A percentile compares a stretch with the other conserved stretches of the same genome.
These are phyloP conservation scores for Lymantria dispar DNA, from an alignment of 2,888 invertebrate species.

Conservation along the genomic window DNA sequence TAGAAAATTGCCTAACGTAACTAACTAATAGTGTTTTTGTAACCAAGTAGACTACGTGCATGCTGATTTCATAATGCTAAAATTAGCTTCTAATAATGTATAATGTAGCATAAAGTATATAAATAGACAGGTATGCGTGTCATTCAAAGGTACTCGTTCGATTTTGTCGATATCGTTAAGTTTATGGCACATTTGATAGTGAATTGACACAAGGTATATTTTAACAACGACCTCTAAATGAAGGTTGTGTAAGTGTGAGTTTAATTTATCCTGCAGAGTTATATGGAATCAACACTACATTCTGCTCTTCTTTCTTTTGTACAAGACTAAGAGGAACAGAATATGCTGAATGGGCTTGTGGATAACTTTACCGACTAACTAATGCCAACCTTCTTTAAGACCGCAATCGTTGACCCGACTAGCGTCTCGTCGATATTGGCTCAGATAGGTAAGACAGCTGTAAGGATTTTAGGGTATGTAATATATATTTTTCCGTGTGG, in stretches of 20 bases:
- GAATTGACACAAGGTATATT: slow-evolving; percentile 6
- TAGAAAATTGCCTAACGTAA: slow-evolving; percentile 48
- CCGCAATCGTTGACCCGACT: no score
- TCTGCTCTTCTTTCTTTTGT: no score
- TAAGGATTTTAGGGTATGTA: no score
- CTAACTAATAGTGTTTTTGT: slow-evolving; percentile 58
- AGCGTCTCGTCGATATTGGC: no score
- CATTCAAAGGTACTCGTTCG: slow-evolving; percentile 55
- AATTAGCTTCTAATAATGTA: slow-evolving; percentile 58
- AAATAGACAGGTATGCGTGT: slow-evolving; percentile 56
- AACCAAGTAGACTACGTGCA: slow-evolving; percentile 63
- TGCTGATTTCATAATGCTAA: slow-evolving; percentile 67
- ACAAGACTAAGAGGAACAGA: no score
- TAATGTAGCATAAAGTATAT: slow-evolving; percentile 54
- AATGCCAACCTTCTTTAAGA: no score
- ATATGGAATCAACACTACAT: no score
- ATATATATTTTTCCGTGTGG: no score
- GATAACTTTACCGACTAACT: no score
- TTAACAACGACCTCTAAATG: slow-evolving; percentile 4
- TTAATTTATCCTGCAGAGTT: no score
- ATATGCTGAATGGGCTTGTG: no score
- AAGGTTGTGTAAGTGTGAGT: background rate
- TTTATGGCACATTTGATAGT: slow-evolving; percentile 2
- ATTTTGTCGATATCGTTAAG: background rate
- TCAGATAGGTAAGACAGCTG: no score